Percentiles rank a stretch among this genome's conserved stretches.
These are phyloP conservation scores for Dinocampus coccinellae DNA, from an alignment of 2,888 invertebrate genomes.

Conservation along the genomic window DNA sequence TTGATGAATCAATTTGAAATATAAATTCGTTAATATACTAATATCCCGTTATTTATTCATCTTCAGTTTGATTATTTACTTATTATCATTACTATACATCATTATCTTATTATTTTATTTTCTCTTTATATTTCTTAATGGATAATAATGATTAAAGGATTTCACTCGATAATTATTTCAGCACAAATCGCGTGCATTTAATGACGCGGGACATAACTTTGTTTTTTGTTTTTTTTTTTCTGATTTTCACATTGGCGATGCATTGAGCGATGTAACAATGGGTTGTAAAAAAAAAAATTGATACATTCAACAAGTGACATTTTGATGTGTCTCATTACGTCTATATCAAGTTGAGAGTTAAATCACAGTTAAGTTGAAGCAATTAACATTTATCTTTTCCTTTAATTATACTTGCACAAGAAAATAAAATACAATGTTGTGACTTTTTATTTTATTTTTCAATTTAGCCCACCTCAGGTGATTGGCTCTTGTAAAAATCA, in stretches of 20 bases:
- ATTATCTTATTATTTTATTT: not conserved
- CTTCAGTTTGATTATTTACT: not conserved
- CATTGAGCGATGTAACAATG: constrained; percentile 19
- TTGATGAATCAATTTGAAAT: not conserved
- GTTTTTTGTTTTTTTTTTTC: constrained; percentile 4
- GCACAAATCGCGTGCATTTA: constrained; percentile 31
- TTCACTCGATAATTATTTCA: constrained; percentile 1
- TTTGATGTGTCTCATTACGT: constrained; percentile 12
- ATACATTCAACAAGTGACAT: constrained; percentile 1
- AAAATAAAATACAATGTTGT: not conserved
- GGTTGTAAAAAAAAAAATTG: constrained; percentile 24
- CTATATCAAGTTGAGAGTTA: constrained; percentile 17
- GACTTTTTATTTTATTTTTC: constrained; percentile 10
- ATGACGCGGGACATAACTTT: constrained; percentile 21
- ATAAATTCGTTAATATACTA: constrained; percentile 21
- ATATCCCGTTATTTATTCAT: constrained; percentile 15
- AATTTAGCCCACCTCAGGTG: not conserved
- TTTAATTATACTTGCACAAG: constrained; percentile 22
- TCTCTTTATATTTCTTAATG: not conserved
- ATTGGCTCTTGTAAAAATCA: constrained; percentile 20
- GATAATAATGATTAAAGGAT: not conserved
- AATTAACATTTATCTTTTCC: constrained; percentile 19
- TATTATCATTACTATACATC: not conserved
- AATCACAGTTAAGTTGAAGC: constrained; percentile 13
- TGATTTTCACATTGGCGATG: not conserved